Evolutionary conservation across 2,888 invertebrate genomes (phyloP), one percentile per base, ranked within the genome.

Genomic region (Catocala fraxini): DNA sequence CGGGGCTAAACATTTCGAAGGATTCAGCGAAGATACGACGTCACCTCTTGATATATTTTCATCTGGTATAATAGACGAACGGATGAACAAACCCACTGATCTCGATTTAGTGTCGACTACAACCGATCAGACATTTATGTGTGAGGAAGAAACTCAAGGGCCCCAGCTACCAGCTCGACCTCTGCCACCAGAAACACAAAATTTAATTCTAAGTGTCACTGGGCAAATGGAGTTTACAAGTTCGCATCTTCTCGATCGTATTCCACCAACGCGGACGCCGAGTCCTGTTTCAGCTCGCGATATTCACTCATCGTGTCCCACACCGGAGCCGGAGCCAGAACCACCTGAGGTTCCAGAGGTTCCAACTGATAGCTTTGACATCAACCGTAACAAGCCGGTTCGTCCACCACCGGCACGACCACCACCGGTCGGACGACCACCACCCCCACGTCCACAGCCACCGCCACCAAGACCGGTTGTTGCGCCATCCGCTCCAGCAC

Each of bases 141-240:
- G 68, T 9, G 80, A 83, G n/a, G 82, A 81, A 4, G 84, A 85
- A 52, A 51, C 49, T 6, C 68, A 70, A 10, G 80, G 70, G 49
- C 71, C 76, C 12, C 92, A 90, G 2, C 95, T 95, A 45, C 92
- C 95, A 0, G 85, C 95, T 3, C 95, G 96, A 12, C 96, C 96
- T 5, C 95, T 97, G 25, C 96, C 97, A 0, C 95, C 96, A 68
- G 97, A 97, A 87, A 98, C 98, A 0, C 97, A 98, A 91, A 97
- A 98, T 82, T 92, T 98, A 25, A 96, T 98, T 52, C 95, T 97
- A 73, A 97, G 97, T 41, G 98, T 98, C 0, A 98, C 98, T 43
- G 98, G 97, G 1, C 97, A 97, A 59, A 96, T 98, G 96, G 98
- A 98, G 82, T 97, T 97, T 54, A 97, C 98, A 0, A 98, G 98